Conservation (phyloP, 2,888 invertebrate genomes). For the Prostheceraeus crozeri region DNA sequence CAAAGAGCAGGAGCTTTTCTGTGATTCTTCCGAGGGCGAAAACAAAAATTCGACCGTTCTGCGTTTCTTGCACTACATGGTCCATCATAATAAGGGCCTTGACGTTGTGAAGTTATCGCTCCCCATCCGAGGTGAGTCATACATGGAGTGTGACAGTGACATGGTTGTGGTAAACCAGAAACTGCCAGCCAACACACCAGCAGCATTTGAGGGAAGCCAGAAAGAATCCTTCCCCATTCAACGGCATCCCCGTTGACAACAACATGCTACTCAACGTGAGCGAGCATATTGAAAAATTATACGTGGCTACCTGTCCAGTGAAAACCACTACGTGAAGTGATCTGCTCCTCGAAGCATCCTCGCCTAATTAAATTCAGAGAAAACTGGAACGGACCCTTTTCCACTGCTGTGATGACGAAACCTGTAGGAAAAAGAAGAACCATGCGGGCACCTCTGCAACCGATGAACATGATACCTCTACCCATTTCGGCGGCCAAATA, state of each 20-base stretch:
- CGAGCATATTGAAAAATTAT: not conserved
- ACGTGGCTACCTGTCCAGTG: not conserved
- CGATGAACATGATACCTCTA: not conserved
- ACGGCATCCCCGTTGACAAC: constrained; percentile 1
- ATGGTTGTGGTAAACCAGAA: constrained; percentile 1
- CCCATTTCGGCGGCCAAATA: not conserved
- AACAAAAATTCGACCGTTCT: not conserved
- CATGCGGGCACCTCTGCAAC: not conserved
- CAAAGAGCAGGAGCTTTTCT: not conserved
- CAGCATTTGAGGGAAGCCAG: constrained; percentile 3
- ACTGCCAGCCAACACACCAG: constrained; percentile 3
- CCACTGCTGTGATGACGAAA: constrained; percentile 3
- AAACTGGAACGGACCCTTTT: not conserved
- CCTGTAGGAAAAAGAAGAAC: constrained; percentile 3
- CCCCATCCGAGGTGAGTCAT: not conserved
- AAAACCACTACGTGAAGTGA: not conserved
- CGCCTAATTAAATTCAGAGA: not conserved
- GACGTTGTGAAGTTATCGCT: not conserved
- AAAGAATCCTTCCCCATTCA: not conserved
- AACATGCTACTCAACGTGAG: not conserved
- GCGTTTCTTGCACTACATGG: not conserved
- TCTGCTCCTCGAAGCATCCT: not conserved
- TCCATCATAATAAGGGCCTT: not conserved
- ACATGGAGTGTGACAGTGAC: constrained; percentile 4
- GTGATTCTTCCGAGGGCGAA: not conserved